Evolutionary conservation across 1,140 invertebrate genomes (phyloP), one percentile per base, ranked within the genome.

Genomic region (Drosophila pallidifrons): DNA sequence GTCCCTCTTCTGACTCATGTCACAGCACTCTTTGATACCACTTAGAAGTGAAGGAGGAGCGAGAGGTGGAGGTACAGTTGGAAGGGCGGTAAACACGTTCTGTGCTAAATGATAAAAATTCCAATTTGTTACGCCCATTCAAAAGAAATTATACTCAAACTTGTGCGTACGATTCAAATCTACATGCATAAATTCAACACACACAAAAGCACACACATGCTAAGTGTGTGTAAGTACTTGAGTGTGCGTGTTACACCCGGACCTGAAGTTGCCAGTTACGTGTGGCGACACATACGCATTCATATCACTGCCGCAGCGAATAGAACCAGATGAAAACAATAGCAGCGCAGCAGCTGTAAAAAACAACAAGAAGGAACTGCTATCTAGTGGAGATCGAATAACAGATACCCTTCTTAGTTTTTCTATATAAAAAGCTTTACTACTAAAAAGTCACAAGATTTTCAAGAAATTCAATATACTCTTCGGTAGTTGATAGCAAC

Each of bases 81-180:
- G 38, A 11, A 59, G 10, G 8, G 66, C 59, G 8, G 73, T 58
- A 58, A 73, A 73, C 75, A 77, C 75, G 75, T 77, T 74, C 32
- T 45, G 46, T 35, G 60, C 64, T 57, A 60, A 80, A 77, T 77
- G 75, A 74, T 80, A 80, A 66, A 77, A 73, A 68, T 63, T 70
- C 65, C 65, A 74, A 80, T 69, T 77, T 68, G 60, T 70, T 70
- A 45, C 47, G 69, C 55, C 49, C 61, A 69, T 60, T 80, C 64
- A 65, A 74, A 61, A 55, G 69, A 68, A 68, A 75, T 77, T 73
- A 76, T 67, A 35, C 49, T 64, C 51, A 16, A 75, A 47, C 69
- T 71, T 75, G 38, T 66, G 66, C 15, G 41, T 43, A 20, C 58
- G 49, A 69, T 63, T 57, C 20, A 55, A 75, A 51, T 69, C 49